Evolutionary conservation across 2,888 invertebrate genomes (phyloP).

Genomic region (Torymus auratus): DNA sequence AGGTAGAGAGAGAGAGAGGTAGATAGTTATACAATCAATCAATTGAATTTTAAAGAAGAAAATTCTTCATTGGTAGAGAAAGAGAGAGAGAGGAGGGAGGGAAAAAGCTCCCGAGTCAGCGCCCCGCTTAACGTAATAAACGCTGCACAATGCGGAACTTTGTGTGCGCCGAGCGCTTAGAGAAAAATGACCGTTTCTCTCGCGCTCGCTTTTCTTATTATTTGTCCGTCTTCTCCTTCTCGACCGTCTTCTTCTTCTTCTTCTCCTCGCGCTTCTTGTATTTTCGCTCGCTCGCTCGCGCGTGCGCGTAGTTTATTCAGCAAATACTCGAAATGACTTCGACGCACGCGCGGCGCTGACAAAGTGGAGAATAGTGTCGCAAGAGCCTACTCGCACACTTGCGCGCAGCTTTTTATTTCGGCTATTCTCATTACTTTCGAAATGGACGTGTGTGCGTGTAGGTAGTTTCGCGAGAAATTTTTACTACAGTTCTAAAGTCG

Average conservation of each 20-base stretch:
- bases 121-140: conserved; percentile 39
- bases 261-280: not conserved
- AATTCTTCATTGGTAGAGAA: not conserved
- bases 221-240: conserved; percentile 1
- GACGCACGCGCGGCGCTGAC: too few species aligned
- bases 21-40: conserved; percentile 30
- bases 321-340: conserved; percentile 1
- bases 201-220: conserved; percentile 9
- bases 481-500: too few species aligned
- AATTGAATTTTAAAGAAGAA: conserved; percentile 39
- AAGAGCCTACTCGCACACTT: too few species aligned
- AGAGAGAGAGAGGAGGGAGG: not conserved
- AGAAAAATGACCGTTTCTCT: conserved; percentile 22
- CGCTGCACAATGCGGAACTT: conserved; percentile 33
- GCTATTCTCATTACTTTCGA: too few species aligned
- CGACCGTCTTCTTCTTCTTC: not conserved
- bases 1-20: not conserved
- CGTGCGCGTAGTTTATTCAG: conserved; percentile 23
- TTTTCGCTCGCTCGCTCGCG: too few species aligned
- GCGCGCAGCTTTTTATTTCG: too few species aligned
- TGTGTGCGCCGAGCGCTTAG: conserved; percentile 2
- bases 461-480: too few species aligned
- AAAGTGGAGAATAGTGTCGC: too few species aligned
- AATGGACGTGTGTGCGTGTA: too few species aligned
- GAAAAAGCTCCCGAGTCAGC: conserved; percentile 25